Evolutionary conservation across 2,113 vertebrate genomes (phyloP), one percentile per base, ranked within the genome.

Genomic region (Hydrochoerus hydrochaeris): DNA sequence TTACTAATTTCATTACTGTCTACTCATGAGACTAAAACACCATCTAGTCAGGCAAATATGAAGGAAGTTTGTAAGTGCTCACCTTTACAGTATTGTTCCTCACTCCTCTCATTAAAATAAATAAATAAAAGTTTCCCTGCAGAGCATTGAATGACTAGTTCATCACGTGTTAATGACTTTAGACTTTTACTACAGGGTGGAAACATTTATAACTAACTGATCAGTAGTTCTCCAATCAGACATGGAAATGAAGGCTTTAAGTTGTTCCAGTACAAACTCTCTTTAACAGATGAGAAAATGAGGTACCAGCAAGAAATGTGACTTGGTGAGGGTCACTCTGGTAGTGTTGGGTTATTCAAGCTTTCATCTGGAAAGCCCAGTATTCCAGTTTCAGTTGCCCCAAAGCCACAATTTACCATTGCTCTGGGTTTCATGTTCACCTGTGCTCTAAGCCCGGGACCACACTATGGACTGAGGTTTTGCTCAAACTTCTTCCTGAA

Each of bases 211-310:
- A 20, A 87, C 38, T 94, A 82, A 88, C 54, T 78, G 49, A 58
- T 91, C 41, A 87, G 46, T 41, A 92, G 71, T 62, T 30, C 80
- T 91, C 46, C 20, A 71, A 38, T 60, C 88, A 91, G 16, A 77
- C 24, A 26, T 67, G 17, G 30, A 44, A 44, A 4, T 92, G 75
- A 85, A 38, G 78, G 28, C 69, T 44, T 87, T 67, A 82, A 67
- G 69, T 58, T 54, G 49, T 65, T 22, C 17, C 8, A 28, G 30
- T 38, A 88, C 20, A 30, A 88, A 95, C 38, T 2, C 24, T 44
- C 20, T 62, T 95, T 93, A 94, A 67, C 62, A 84, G 95, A 83
- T 62, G 13, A 7, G 60, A 65, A 95, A 95, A 93, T 28, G 52
- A 87, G 9, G 14, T 41, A 58, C 52, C n/a, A 35, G 28, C 58